Conservation (phyloP, 2,888 invertebrate genomes). For the Lycia hirtaria region DNA sequence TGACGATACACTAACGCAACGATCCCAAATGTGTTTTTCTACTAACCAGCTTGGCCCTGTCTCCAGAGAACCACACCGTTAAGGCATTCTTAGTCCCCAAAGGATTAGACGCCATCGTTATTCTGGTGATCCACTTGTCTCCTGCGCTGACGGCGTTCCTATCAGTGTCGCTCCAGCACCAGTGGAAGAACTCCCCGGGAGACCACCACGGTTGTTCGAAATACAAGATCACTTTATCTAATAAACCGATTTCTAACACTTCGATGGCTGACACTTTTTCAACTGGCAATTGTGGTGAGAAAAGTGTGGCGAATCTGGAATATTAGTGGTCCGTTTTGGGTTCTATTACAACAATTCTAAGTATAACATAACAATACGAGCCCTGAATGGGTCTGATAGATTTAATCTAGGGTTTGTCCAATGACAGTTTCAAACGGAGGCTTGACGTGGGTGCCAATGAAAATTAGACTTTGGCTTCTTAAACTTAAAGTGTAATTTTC, state of each 20-base stretch:
- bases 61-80: conserved; percentile 60
- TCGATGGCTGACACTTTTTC: background rate
- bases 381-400: no score
- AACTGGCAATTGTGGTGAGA: conserved; percentile 57
- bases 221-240: conserved; percentile 53
- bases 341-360: no score
- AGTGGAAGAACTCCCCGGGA: background rate
- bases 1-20: no score
- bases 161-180: conserved; percentile 8
- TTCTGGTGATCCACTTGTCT: conserved; percentile 13
- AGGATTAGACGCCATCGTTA: conserved; percentile 50
- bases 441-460: no score
- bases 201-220: conserved; percentile 42
- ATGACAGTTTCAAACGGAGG: no score
- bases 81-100: conserved; percentile 62
- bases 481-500: no score
- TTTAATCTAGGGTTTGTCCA: no score
- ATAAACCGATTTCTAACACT: background rate
- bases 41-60: conserved; percentile 50
- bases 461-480: no score
- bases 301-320: conserved; percentile 62
- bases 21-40: background rate
- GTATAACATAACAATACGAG: no score
- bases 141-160: background rate
- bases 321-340: no score